These are phyloP conservation scores for Sporophila hypoxantha DNA, from an alignment of 2,113 vertebrate species.

Conservation along the genomic window DNA sequence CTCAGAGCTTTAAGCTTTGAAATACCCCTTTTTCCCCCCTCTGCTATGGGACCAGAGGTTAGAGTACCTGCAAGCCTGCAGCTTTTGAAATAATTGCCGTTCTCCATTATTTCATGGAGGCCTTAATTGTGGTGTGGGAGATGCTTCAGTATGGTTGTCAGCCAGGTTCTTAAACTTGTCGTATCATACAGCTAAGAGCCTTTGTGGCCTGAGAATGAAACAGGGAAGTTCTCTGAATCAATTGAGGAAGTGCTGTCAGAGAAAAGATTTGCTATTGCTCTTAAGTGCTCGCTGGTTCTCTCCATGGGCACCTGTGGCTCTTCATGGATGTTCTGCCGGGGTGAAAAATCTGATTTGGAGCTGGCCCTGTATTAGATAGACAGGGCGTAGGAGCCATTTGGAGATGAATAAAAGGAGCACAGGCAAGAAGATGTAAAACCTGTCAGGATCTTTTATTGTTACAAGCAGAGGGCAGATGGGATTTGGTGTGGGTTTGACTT, in stretches of 20 bases:
- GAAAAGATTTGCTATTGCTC: constrained; percentile 23
- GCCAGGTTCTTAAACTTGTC: constrained; percentile 16
- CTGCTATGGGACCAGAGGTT: neutral
- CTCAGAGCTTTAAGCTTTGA: neutral
- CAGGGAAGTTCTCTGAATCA: neutral
- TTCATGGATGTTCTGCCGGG: neutral
- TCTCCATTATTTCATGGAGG: neutral
- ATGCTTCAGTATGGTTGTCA: neutral
- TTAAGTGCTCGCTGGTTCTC: constrained; percentile 21
- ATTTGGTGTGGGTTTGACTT: constrained; percentile 21
- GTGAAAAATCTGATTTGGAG: constrained; percentile 40
- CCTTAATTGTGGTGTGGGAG: neutral
- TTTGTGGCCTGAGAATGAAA: neutral
- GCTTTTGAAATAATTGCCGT: constrained; percentile 21
- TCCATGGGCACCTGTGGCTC: neutral
- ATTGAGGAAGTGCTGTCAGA: constrained; percentile 45
- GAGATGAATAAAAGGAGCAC: constrained; percentile 33
- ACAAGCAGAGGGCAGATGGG: constrained; percentile 4
- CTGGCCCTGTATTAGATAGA: constrained; percentile 4
- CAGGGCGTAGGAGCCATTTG: neutral
- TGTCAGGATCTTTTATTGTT: constrained; percentile 36
- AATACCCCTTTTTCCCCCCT: neutral
- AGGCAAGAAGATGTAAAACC: constrained; percentile 41
- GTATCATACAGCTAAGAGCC: neutral
- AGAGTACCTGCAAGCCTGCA: neutral